These are phyloP conservation scores for Pseudochirops corinnae DNA, from an alignment of 2,797 vertebrate species.

Conservation along the genomic window DNA sequence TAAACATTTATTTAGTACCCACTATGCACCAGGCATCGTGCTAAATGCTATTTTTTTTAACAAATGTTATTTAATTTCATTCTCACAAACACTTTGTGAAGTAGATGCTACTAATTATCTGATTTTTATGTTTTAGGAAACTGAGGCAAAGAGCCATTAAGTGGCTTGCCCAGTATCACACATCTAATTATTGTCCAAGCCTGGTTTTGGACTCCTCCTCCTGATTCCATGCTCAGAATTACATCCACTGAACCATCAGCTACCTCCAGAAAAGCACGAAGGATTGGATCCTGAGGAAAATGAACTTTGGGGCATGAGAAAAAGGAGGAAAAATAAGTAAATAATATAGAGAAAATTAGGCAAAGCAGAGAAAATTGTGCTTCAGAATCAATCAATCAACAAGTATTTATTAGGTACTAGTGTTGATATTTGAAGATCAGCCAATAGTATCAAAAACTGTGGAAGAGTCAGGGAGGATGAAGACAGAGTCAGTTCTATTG, in stretches of 20 bases:
- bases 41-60: neutral
- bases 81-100: neutral
- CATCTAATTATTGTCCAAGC: neutral
- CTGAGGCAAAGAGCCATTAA: neutral
- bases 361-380: neutral
- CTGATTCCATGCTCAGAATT: neutral
- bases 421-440: neutral
- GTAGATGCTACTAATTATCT: neutral
- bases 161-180: neutral
- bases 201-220: neutral
- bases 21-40: neutral
- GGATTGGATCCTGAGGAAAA: neutral
- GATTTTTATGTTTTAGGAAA: neutral
- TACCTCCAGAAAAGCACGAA: neutral
- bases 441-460: neutral
- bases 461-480: neutral
- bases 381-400: neutral
- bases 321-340: neutral
- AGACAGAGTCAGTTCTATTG: neutral
- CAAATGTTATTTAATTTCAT: neutral
- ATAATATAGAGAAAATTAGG: neutral
- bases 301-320: neutral
- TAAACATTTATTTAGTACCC: neutral
- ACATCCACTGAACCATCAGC: neutral
- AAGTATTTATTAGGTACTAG: neutral